Base-by-base conservation (phyloP, 2,797 vertebrate species). In the Eulemur coronatus region DNA sequence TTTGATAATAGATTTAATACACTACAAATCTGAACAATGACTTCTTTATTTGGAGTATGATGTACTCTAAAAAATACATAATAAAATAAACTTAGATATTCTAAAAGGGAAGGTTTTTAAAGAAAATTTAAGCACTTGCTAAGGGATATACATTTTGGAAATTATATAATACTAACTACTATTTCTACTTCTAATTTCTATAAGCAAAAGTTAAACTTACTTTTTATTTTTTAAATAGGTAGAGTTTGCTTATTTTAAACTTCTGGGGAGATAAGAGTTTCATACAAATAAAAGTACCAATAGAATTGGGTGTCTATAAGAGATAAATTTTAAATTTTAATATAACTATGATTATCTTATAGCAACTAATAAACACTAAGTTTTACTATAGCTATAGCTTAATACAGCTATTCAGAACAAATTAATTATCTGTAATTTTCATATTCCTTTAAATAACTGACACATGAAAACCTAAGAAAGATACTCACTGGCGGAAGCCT, bases 401-500 rank as follows among this genome's bases (percentile, higher is more conserved):
- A 93, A 63, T 76, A 93, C 0, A 33, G 10, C 30, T 92, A 88
- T 75, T 91, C 38, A 80, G 61, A 59, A 97, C 38, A 96, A 88
- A 94, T 78, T 35, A 86, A 61, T 7, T 43, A 67, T 24, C 81
- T 91, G 9, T 48, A 84, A 82, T 79, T 75, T 91, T 80, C 65
- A 84, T 65, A 65, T 93, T 84, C 67, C 84, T 63, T 86, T 89
- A 81, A 80, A 73, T 50, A 95, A 87, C 0, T 69, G 69, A 70
- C 38, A 88, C 10, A 59, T 61, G 35, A 87, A 72, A 91, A 43
- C 24, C 3, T 67, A 48, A 91, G 93, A 70, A 94, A 75, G 28
- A 92, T 97, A 99, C 99, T 99, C 98, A 99, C 99, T 99, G 76
- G 99, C 99, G 98, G 99, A 99, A 98, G 98, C 98, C 89, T 99